Conservation (phyloP, 2,888 invertebrate genomes). For the Agrilus biguttatus region DNA sequence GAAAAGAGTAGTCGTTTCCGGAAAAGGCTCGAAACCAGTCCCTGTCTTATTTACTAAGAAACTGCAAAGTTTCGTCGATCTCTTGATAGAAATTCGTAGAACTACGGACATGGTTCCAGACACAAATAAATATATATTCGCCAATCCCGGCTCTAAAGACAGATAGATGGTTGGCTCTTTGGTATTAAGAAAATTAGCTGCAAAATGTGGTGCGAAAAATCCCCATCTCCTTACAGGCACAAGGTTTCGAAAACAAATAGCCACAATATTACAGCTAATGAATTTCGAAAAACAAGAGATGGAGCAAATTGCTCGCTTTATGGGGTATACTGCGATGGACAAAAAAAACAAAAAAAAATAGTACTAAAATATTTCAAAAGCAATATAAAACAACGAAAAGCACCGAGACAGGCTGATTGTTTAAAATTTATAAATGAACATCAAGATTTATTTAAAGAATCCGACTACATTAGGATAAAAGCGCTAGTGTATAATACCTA, state of each 20-base stretch:
- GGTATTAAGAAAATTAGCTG: constrained; percentile 5
- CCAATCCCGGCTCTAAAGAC: constrained; percentile 5
- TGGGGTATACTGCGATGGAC: background rate
- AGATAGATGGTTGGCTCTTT: constrained; percentile 6
- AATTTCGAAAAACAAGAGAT: constrained; percentile 8
- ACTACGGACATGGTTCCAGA: constrained; percentile 5
- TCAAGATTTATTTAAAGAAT: background rate
- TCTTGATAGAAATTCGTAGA: constrained; percentile 4
- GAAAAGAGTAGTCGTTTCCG: constrained; percentile 6
- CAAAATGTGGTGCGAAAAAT: constrained; percentile 7
- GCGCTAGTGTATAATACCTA: constrained; percentile 3
- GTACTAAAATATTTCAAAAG: constrained; percentile 1
- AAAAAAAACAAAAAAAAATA: background rate
- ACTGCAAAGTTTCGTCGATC: constrained; percentile 5
- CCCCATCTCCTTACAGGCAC: constrained; percentile 7
- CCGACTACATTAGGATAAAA: constrained; percentile 4
- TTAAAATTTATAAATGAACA: background rate
- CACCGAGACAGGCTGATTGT: constrained; percentile 3
- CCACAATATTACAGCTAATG: constrained; percentile 8
- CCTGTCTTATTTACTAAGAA: constrained; percentile 7
- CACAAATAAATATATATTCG: constrained; percentile 8
- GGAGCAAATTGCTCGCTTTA: constrained; percentile 5
- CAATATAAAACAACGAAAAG: constrained; percentile 1
- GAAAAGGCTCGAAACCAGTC: constrained; percentile 7
- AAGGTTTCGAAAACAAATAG: constrained; percentile 8